Conservation (phyloP, 2,888 invertebrate genomes). For the Ophraella communa region DNA sequence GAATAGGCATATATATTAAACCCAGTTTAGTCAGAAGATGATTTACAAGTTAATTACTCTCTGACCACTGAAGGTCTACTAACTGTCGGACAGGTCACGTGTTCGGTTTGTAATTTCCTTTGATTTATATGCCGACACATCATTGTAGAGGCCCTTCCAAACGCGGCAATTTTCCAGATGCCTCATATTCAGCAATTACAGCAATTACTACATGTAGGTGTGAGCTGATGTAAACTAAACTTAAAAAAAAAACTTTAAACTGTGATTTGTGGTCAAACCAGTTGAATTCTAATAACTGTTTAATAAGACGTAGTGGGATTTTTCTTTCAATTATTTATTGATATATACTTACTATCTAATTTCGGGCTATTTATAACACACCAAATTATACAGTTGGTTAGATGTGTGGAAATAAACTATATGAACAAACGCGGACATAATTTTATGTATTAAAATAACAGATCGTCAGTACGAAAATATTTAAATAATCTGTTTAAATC, state of each 20-base stretch:
- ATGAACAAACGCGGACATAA: not conserved
- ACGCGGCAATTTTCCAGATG: constrained; percentile 31
- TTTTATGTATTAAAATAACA: not conserved
- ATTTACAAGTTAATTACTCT: not conserved
- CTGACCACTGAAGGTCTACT: not conserved
- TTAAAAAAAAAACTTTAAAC: constrained; percentile 18
- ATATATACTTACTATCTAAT: constrained; percentile 9
- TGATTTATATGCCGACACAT: constrained; percentile 42
- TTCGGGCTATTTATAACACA: constrained; percentile 3
- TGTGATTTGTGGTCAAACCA: constrained; percentile 21
- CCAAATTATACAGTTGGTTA: not conserved
- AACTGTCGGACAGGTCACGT: constrained; percentile 24
- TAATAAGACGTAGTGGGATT: not conserved
- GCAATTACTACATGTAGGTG: constrained; percentile 43
- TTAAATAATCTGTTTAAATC: no score
- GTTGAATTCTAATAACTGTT: constrained; percentile 12
- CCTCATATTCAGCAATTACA: constrained; percentile 38
- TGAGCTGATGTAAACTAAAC: no score
- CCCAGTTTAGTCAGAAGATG: not conserved
- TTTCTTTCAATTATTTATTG: constrained; percentile 21
- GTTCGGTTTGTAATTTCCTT: constrained; percentile 37
- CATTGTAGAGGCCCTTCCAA: constrained; percentile 32
- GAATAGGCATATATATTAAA: no score
- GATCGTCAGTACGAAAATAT: no score
- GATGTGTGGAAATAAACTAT: not conserved